Evolutionary conservation across 2,888 invertebrate genomes (phyloP).

Genomic region (Onthophagus sagittarius): DNA sequence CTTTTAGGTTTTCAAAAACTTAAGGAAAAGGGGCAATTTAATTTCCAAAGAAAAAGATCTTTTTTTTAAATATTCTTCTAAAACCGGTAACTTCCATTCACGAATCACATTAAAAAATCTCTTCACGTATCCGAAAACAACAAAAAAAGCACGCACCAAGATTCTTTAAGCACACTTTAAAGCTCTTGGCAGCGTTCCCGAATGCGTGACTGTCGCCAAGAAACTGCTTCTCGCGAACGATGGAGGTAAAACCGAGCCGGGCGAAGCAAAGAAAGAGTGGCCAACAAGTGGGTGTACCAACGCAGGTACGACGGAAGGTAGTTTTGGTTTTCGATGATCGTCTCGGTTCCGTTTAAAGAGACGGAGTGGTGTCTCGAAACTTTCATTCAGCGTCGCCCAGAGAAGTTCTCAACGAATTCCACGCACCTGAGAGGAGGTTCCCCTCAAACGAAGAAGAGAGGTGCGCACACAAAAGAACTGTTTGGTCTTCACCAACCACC

Average conservation of each 20-base stretch:
- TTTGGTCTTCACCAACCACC: constrained; percentile 4
- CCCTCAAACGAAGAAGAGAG: background rate
- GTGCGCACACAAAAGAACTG: constrained; percentile 15
- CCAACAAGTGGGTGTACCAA: constrained; percentile 32
- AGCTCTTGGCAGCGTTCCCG: constrained; percentile 23
- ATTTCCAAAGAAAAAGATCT: background rate
- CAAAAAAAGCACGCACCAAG: background rate
- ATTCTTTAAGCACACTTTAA: background rate
- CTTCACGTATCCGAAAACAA: background rate
- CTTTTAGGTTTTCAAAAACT: background rate
- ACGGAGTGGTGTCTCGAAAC: constrained; percentile 31
- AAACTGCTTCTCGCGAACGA: constrained; percentile 27
- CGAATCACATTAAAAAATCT: background rate
- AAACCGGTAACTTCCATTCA: background rate
- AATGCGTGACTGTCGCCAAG: constrained; percentile 29
- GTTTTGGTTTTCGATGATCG: constrained; percentile 25
- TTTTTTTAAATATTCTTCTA: background rate
- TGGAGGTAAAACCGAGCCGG: constrained; percentile 23
- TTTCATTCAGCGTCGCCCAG: constrained; percentile 38
- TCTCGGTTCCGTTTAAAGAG: constrained; percentile 10
- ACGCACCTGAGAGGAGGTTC: constrained; percentile 1
- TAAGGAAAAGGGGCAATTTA: background rate
- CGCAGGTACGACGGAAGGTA: constrained; percentile 33
- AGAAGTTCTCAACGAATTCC: constrained; percentile 42
- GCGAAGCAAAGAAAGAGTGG: constrained; percentile 24